A percentile compares a stretch with the other conserved stretches of the same genome.
Evolutionary conservation across 2,797 vertebrate species (phyloP).

Genomic region (Perodicticus potto): DNA sequence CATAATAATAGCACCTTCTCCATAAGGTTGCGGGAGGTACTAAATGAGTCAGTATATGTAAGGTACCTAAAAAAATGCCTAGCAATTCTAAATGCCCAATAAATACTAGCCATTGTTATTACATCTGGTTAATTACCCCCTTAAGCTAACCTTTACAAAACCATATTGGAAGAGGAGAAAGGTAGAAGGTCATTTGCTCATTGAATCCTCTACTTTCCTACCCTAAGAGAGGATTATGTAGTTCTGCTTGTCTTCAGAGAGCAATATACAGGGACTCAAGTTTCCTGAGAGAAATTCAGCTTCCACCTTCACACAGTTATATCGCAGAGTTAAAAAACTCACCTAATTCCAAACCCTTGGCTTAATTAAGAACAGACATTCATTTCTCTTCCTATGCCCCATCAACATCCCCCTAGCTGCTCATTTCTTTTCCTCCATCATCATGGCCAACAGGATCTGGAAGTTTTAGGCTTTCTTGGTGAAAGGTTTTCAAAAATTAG

Average conservation of each 20-base stretch:
- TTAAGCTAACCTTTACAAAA: neutral
- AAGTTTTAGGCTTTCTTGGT: slow-evolving; percentile 2
- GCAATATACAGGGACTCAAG: neutral
- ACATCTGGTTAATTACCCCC: neutral
- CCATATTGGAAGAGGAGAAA: slow-evolving; percentile 47
- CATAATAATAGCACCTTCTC: neutral
- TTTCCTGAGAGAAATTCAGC: slow-evolving; percentile 6
- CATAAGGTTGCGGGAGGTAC: neutral
- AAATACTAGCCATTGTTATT: slow-evolving; percentile 24
- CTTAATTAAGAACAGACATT: slow-evolving; percentile 26
- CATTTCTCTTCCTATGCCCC: neutral
- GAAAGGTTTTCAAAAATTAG: slow-evolving; percentile 49
- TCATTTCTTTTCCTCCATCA: slow-evolving; percentile 24
- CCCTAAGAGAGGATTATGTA: neutral
- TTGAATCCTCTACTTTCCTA: neutral
- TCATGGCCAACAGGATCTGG: neutral
- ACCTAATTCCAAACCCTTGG: slow-evolving; percentile 33
- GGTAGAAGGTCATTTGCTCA: neutral
- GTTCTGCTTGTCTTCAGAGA: neutral
- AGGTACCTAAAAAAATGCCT: neutral
- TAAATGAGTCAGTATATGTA: neutral
- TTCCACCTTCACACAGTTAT: neutral
- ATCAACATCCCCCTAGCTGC: neutral
- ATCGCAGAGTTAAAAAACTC: neutral
- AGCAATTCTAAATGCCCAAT: neutral